These are phyloP conservation scores for Ictalurus punctatus DNA, from an alignment of 2,113 vertebrate genomes.

Conservation along the genomic window DNA sequence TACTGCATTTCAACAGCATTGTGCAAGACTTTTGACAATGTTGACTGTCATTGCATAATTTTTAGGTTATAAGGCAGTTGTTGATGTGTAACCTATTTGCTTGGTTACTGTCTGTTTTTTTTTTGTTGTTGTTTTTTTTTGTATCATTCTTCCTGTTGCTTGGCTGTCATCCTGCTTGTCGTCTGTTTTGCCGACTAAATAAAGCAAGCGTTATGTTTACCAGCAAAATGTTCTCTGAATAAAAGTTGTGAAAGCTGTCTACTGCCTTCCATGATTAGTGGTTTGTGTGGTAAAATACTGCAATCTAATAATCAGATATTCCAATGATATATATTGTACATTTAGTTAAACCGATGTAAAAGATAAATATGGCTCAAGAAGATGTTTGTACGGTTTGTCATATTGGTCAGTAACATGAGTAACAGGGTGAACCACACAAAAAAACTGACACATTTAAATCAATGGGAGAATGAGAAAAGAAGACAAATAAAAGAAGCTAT, in stretches of 20 bases:
- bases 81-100: slow-evolving; percentile 6
- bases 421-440: neutral
- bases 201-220: neutral
- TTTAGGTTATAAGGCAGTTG: slow-evolving; percentile 9
- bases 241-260: neutral
- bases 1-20: slow-evolving; percentile 2
- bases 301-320: neutral
- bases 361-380: neutral
- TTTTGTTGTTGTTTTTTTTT: neutral
- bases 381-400: neutral
- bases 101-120: neutral
- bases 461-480: neutral
- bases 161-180: neutral
- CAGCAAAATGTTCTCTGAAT: neutral
- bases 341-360: neutral
- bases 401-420: neutral
- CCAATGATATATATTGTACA: neutral
- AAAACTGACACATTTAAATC: neutral
- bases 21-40: slow-evolving; percentile 4
- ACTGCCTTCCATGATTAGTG: neutral
- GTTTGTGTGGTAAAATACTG: neutral
- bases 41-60: neutral
- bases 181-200: neutral
- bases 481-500: neutral
- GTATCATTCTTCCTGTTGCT: neutral